These are phyloP conservation scores for Blomia tropicalis DNA, from an alignment of 2,888 invertebrate genomes.

Conservation along the genomic window DNA sequence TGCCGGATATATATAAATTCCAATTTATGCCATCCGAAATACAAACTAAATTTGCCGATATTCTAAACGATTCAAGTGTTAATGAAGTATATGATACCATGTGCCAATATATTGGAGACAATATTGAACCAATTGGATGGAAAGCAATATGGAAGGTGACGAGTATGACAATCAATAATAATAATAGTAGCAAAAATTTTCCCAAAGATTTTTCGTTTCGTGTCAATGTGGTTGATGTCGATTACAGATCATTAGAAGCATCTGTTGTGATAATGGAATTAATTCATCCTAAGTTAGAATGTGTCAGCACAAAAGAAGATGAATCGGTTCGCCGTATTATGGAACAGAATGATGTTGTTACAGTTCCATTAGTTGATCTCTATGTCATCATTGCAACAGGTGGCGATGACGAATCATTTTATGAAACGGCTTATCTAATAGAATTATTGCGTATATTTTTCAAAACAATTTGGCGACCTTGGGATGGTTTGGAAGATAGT, in stretches of 20 bases:
- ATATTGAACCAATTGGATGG: conserved; percentile 30
- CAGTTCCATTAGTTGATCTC: conserved; percentile 29
- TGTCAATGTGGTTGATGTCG: conserved; percentile 29
- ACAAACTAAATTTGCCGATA: conserved; percentile 1
- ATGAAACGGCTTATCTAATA: conserved; percentile 30
- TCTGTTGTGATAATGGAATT: conserved; percentile 21
- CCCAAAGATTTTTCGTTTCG: conserved; percentile 25
- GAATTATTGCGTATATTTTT: conserved; percentile 31
- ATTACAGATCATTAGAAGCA: conserved; percentile 26
- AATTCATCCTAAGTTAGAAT: conserved; percentile 16
- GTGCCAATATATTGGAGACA: conserved; percentile 23
- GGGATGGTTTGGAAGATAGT: conserved; percentile 30
- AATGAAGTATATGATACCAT: conserved; percentile 24
- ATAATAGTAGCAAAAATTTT: not conserved
- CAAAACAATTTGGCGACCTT: conserved; percentile 30
- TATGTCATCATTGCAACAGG: conserved; percentile 30
- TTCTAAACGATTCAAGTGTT: conserved; percentile 18
- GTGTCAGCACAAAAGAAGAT: conserved; percentile 4
- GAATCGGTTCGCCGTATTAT: not conserved
- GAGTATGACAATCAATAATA: not conserved
- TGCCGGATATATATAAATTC: conserved; percentile 14
- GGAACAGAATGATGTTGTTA: conserved; percentile 17
- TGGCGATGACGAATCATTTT: conserved; percentile 28
- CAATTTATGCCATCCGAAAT: conserved; percentile 21
- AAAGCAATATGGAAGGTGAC: conserved; percentile 28